Percentiles rank a stretch among this genome's conserved stretches.
Evolutionary conservation across 2,888 invertebrate species (phyloP).

Genomic region (Venusia cambrica): DNA sequence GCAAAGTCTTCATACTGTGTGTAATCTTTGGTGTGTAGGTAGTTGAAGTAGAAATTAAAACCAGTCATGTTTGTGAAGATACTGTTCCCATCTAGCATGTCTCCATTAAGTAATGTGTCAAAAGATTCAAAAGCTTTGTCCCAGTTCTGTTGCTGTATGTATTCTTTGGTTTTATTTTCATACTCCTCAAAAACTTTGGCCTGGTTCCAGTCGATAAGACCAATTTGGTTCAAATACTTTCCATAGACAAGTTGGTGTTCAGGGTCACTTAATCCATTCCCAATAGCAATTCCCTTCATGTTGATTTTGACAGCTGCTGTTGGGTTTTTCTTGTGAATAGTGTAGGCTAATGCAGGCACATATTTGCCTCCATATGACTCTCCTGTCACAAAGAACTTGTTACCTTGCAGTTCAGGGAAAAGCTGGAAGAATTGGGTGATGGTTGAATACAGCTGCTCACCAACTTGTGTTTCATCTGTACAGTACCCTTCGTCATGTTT

Average conservation of each 20-base stretch:
- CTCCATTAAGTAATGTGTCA: conserved; percentile 86
- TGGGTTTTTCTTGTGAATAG: conserved; percentile 85
- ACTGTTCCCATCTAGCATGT: conserved; percentile 80
- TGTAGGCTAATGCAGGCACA: conserved; percentile 88
- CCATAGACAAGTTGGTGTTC: conserved; percentile 88
- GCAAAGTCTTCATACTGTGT: conserved; percentile 75
- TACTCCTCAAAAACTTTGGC: conserved; percentile 80
- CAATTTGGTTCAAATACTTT: conserved; percentile 89
- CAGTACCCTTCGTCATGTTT: conserved; percentile 88
- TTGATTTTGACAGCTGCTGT: conserved; percentile 85
- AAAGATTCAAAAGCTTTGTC: conserved; percentile 86
- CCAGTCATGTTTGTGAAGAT: conserved; percentile 88
- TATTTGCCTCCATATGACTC: conserved; percentile 93
- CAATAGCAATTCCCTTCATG: conserved; percentile 86
- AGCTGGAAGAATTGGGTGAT: conserved; percentile 91
- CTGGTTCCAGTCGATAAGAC: conserved; percentile 85
- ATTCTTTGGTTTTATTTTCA: conserved; percentile 79
- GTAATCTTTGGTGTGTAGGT: conserved; percentile 82
- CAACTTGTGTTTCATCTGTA: conserved; percentile 89
- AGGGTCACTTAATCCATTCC: conserved; percentile 91
- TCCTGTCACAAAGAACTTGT: conserved; percentile 93
- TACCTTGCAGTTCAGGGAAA: conserved; percentile 87
- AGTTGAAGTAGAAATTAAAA: conserved; percentile 88
- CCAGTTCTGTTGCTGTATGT: conserved; percentile 84
- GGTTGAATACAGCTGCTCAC: conserved; percentile 88